phyloP scores from a whole-genome alignment of 2,888 invertebrate species.

The Podotricha telesiphe region DNA sequence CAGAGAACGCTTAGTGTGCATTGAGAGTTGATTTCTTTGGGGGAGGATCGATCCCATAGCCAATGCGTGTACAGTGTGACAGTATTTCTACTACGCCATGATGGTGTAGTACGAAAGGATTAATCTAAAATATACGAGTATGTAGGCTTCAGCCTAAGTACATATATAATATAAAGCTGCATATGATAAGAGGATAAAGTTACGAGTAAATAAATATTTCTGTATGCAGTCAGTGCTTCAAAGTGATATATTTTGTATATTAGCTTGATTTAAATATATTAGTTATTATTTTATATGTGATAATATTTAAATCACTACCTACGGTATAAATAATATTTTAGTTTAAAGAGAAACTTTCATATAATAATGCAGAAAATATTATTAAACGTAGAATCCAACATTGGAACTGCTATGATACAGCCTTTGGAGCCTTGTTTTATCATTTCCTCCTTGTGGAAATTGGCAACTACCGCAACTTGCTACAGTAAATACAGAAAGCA shows the following conservation, averaged over 20 bases:
- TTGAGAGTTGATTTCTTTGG: not conserved
- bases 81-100: no score
- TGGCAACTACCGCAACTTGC: constrained; percentile 32
- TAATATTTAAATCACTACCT: not conserved
- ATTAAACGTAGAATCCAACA: constrained; percentile 10
- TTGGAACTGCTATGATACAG: constrained; percentile 22
- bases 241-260: no score
- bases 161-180: no score
- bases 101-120: no score
- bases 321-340: not conserved
- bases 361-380: constrained; percentile 8
- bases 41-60: no score
- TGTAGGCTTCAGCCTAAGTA: no score
- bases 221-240: no score
- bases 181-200: no score
- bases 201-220: no score
- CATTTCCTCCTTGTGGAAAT: constrained; percentile 30
- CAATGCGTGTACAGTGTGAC: no score
- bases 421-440: constrained; percentile 16
- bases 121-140: no score
- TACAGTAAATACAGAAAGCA: constrained; percentile 25
- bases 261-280: no score
- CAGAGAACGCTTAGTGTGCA: not conserved
- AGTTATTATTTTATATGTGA: not conserved
- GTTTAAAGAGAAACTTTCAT: not conserved